Conservation (phyloP, 2,113 vertebrate genomes). For the Gobiocypris rarus region DNA sequence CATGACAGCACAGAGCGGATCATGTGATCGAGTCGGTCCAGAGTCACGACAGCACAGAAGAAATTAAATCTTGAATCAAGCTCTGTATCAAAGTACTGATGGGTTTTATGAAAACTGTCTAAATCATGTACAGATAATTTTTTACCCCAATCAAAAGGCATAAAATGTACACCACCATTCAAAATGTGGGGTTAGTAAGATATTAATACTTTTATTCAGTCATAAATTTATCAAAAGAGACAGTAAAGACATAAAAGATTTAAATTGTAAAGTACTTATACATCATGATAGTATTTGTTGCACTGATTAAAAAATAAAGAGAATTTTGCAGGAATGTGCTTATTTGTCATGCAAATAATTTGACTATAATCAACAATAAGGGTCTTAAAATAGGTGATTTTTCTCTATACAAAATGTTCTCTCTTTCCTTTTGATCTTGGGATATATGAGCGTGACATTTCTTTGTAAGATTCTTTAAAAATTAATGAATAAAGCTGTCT, state of each 20-base stretch:
- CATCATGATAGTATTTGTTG: not conserved
- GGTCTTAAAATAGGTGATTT: not conserved
- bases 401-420: not conserved
- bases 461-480: not conserved
- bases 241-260: too few relatives aligned
- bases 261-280: not conserved
- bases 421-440: not conserved
- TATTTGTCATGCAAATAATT: not conserved
- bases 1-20: too few relatives aligned
- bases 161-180: not conserved
- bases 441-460: not conserved
- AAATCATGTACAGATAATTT: not conserved
- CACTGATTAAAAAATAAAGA: not conserved
- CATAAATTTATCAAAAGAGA: not conserved
- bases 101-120: not conserved
- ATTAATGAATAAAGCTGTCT: not conserved
- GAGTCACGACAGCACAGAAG: too few relatives aligned
- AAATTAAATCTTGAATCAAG: too few relatives aligned
- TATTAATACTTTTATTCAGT: not conserved
- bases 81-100: not conserved
- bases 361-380: not conserved
- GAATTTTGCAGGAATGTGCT: not conserved
- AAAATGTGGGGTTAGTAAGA: not conserved
- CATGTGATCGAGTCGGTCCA: too few relatives aligned
- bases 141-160: not conserved